A percentile compares a stretch with the other conserved stretches of the same genome.
phyloP scores from a whole-genome alignment of 2,797 vertebrate genomes.

The Meriones psammophilus region DNA sequence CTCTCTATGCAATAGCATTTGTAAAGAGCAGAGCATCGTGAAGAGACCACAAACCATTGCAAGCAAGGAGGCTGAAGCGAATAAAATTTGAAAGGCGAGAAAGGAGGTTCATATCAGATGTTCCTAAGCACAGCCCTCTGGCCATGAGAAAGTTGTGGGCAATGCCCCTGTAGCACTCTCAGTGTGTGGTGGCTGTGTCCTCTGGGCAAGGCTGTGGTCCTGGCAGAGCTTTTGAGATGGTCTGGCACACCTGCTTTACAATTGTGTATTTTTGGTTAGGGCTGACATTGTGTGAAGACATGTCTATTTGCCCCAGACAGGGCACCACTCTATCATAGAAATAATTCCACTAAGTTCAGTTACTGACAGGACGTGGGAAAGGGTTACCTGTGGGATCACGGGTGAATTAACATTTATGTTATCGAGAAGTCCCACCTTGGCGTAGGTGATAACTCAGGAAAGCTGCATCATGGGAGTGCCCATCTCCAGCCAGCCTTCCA shows the following conservation, averaged over 20 bases:
- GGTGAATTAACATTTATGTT: neutral
- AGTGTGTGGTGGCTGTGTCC: neutral
- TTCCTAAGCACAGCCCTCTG: neutral
- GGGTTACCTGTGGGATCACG: neutral
- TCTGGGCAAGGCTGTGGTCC: neutral
- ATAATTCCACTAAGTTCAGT: neutral
- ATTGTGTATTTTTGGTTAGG: neutral
- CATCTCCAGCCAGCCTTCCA: neutral
- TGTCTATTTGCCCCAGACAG: neutral
- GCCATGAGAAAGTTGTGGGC: neutral
- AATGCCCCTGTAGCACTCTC: neutral
- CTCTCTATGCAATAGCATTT: neutral
- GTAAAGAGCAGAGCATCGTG: neutral
- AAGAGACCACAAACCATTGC: neutral
- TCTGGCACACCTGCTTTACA: neutral
- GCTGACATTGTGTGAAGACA: neutral
- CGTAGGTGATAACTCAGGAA: neutral
- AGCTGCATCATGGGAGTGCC: neutral
- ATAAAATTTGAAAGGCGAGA: no score
- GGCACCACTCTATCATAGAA: neutral
- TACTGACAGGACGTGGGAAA: neutral
- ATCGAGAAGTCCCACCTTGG: neutral
- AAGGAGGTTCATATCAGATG: neutral
- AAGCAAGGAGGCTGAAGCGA: neutral
- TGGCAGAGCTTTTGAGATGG: neutral